Conservation (phyloP, 35 echinoderm and acorn worm species). For the Apostichopus californicus region DNA sequence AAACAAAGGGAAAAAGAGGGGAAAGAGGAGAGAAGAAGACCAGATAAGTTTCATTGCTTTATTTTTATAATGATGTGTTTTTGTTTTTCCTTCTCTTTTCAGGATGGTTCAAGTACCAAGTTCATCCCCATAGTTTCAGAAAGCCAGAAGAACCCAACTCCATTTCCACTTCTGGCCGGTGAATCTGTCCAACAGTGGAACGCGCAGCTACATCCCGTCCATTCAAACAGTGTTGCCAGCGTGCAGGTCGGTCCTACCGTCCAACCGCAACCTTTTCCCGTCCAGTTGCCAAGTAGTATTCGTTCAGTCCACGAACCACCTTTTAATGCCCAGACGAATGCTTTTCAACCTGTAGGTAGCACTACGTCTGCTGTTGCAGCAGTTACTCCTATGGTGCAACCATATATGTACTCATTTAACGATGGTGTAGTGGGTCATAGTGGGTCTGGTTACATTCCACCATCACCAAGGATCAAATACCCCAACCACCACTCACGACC, state of each 20-base stretch:
- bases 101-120: not conserved
- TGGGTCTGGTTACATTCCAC: conserved; percentile 8
- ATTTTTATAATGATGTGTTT: too few species aligned
- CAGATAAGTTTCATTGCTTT: too few species aligned
- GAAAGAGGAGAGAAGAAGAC: too few species aligned
- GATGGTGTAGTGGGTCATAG: not conserved
- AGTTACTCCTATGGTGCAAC: not conserved
- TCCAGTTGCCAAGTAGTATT: not conserved
- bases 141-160: not conserved
- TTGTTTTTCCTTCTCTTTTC: not conserved
- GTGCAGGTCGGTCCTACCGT: not conserved
- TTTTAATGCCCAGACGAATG: not conserved
- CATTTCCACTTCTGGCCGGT: not conserved
- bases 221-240: not conserved
- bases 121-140: conserved; percentile 9
- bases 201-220: not conserved
- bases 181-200: not conserved
- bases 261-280: not conserved
- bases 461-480: not conserved
- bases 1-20: too few species aligned
- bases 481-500: conserved; percentile 32
- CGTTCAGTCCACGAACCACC: not conserved
- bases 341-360: not conserved
- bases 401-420: not conserved
- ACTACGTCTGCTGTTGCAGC: not conserved